A percentile compares a stretch with the other conserved stretches of the same genome.
Conservation (phyloP, 1,140 invertebrate species). For the Drosophila tani region DNA sequence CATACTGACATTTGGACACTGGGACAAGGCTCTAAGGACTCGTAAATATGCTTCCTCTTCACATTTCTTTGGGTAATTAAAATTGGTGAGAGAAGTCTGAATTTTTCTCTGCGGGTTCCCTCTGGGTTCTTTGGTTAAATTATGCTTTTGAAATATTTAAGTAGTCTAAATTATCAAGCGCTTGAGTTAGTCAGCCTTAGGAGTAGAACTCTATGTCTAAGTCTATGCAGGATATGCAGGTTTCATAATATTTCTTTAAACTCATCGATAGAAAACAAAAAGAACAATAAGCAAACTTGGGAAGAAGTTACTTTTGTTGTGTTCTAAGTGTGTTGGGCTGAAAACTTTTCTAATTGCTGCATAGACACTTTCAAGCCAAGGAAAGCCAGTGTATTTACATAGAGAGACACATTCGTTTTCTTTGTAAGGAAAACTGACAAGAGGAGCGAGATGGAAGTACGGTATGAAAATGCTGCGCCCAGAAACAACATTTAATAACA, state of each 20-base stretch:
- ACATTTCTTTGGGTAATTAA: not conserved
- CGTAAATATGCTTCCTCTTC: not conserved
- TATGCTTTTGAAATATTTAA: not conserved
- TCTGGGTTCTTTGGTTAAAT: too few relatives aligned
- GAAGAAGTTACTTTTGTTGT: constrained; percentile 23
- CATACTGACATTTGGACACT: constrained; percentile 38
- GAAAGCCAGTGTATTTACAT: constrained; percentile 36
- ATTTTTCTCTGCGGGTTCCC: not conserved
- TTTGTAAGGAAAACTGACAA: constrained; percentile 16
- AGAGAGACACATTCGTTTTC: constrained; percentile 10
- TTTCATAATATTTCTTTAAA: too few relatives aligned
- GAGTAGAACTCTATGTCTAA: too few relatives aligned
- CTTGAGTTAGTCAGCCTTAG: too few relatives aligned
- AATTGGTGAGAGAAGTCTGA: not conserved
- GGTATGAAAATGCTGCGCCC: constrained; percentile 10
- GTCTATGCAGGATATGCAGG: too few relatives aligned
- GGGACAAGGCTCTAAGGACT: not conserved
- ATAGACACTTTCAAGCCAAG: constrained; percentile 57
- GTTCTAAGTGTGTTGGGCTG: constrained; percentile 37
- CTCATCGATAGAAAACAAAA: not conserved
- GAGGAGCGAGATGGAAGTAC: constrained; percentile 2
- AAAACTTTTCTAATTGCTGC: constrained; percentile 75
- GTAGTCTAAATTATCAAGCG: too few relatives aligned
- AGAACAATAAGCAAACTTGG: not conserved
- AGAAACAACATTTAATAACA: constrained; percentile 33